phyloP scores from a whole-genome alignment of 2,888 invertebrate species.

The Agonopterix heracliana region DNA sequence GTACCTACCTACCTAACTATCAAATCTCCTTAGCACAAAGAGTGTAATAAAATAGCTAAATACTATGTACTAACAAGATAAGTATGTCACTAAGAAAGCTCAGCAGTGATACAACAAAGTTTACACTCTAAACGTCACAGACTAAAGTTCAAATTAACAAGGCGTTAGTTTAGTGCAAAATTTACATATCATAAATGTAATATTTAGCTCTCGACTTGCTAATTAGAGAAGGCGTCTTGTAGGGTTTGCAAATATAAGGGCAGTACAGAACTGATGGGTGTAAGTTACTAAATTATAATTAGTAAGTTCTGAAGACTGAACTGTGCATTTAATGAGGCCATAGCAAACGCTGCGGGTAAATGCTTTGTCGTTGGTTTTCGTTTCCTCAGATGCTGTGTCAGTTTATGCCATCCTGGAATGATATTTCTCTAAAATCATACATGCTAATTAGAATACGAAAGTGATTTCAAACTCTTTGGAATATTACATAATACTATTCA shows the following conservation, averaged over 20 bases:
- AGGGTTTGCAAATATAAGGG: slow-evolving; percentile 35
- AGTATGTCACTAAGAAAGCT: slow-evolving; percentile 23
- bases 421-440: no score
- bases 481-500: no score
- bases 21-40: background rate
- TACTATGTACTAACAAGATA: slow-evolving; percentile 2
- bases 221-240: slow-evolving; percentile 69
- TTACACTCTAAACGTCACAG: slow-evolving; percentile 25
- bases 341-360: no score
- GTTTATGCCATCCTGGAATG: no score
- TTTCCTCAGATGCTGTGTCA: no score
- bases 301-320: no score
- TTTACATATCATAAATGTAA: slow-evolving; percentile 75
- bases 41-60: slow-evolving; percentile 1
- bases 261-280: background rate
- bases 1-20: no score
- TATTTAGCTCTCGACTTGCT: slow-evolving; percentile 73
- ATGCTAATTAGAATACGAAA: no score
- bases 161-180: slow-evolving; percentile 42
- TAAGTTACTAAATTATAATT: background rate
- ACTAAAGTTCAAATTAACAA: slow-evolving; percentile 43
- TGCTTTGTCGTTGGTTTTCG: no score
- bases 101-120: slow-evolving; percentile 21
- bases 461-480: no score
- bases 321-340: no score